A percentile compares a stretch with the other conserved stretches of the same genome.
Evolutionary conservation across 2,797 vertebrate genomes (phyloP).

Genomic region (Amblyraja radiata): DNA sequence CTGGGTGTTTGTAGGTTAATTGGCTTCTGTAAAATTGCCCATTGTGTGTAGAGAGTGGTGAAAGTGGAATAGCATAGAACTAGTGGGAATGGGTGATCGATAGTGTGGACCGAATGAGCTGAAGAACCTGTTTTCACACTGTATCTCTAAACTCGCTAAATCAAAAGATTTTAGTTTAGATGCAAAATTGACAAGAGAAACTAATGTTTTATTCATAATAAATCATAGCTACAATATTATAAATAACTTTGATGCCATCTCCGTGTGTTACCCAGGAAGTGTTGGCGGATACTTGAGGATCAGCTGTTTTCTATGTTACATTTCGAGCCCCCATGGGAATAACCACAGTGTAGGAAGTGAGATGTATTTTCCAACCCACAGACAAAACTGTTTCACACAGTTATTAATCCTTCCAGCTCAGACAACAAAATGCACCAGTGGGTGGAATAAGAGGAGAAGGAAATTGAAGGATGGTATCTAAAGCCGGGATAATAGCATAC

Average conservation of each 20-base stretch:
- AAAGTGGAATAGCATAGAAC: no score
- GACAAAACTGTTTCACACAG: not conserved
- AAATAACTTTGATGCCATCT: not conserved
- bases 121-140: no score
- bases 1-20: no score
- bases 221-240: not conserved
- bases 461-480: not conserved
- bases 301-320: constrained; percentile 17
- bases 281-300: not conserved
- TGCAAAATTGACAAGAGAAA: not conserved
- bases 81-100: no score
- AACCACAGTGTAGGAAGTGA: not conserved
- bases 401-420: not conserved
- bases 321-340: not conserved
- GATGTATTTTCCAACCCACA: constrained; percentile 13
- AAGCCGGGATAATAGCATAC: not conserved
- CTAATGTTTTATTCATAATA: not conserved
- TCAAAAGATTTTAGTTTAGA: no score
- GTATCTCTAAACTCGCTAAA: no score
- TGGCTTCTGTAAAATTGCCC: no score
- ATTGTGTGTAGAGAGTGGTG: no score
- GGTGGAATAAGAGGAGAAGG: not conserved
- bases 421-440: not conserved
- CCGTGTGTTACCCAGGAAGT: not conserved
- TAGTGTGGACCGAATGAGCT: no score